Evolutionary conservation across 2,797 vertebrate genomes (phyloP), one percentile per base, ranked within the genome.

Genomic region (Siniperca obscura): DNA sequence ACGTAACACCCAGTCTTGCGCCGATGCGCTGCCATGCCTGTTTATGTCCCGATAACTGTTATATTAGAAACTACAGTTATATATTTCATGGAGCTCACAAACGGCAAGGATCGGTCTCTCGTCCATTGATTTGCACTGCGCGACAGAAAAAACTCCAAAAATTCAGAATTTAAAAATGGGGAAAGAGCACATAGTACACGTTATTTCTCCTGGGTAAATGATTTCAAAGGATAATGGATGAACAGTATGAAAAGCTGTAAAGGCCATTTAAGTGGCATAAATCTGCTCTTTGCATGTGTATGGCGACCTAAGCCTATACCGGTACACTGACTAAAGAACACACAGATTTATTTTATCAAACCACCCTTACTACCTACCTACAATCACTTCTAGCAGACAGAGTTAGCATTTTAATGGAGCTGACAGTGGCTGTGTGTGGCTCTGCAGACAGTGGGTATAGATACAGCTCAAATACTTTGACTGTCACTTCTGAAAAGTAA

Each of bases 401-500:
- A 65, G 44, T 19, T 17, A 64, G 22, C 6, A n/a, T 64, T 61
- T 61, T 12, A 44, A 65, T 65, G 62, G 1, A 17, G 40, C n/a
- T 48, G 44, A 67, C 42, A n/a, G 60, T 40, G 21, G 19, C 19
- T 67, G 30, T 38, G 25, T 46, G 56, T 42, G n/a, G n/a, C 59
- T 70, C 22, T 56, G 66, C 50, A 57, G 48, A 65, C 10, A 27
- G 52, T 53, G 46, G 60, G 66, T 71, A 56, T 22, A 56, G 19
- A 36, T 25, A 40, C n/a, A 74, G 30, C 40, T 79, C 44, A 38
- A 17, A 59, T 65, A 27, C 22, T 46, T 67, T 46, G 40, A 66
- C 55, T 67, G 57, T 64, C 42, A 68, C 40, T 56, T 55, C 44
- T 77, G 53, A 61, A 62, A 62, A 19, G 12, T 56, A 64, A 25